These are phyloP conservation scores for Cordylochernes scorpioides DNA, from an alignment of 2,888 invertebrate species.

Conservation along the genomic window DNA sequence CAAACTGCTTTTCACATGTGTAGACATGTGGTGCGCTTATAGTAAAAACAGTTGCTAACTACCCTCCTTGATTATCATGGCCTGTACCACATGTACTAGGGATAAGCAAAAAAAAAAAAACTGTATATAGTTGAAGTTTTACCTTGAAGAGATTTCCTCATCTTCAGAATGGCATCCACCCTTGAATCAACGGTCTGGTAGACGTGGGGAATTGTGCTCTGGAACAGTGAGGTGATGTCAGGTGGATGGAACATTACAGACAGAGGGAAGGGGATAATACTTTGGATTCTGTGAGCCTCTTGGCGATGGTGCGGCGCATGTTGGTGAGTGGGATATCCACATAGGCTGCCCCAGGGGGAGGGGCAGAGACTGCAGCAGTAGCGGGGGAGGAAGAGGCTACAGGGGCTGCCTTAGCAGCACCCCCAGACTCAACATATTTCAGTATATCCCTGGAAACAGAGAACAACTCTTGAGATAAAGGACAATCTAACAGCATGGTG, in stretches of 20 bases:
- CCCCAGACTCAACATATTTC: slow-evolving; percentile 24
- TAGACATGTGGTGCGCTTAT: no score
- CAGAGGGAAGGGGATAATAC: no score
- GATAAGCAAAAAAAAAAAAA: no score
- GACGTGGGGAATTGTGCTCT: slow-evolving; percentile 34
- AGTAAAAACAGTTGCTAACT: no score
- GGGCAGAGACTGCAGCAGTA: slow-evolving; percentile 2
- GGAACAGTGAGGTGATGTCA: no score
- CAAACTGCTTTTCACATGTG: no score
- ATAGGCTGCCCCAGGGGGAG: slow-evolving; percentile 16
- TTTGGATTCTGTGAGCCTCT: slow-evolving; percentile 35
- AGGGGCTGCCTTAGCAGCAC: slow-evolving; percentile 19
- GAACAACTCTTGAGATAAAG: slow-evolving; percentile 30
- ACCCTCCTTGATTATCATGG: no score
- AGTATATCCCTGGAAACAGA: slow-evolving; percentile 26
- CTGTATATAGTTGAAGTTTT: no score
- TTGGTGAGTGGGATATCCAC: slow-evolving; percentile 31
- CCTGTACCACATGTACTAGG: no score
- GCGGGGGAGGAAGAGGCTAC: slow-evolving; percentile 12
- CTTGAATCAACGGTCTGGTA: slow-evolving; percentile 32
- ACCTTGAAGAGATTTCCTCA: slow-evolving; percentile 29
- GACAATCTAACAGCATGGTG: slow-evolving; percentile 26
- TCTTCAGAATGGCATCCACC: slow-evolving; percentile 26
- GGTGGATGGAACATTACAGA: no score
- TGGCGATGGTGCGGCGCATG: slow-evolving; percentile 35